Evolutionary conservation across 2,797 vertebrate genomes (phyloP).

Genomic region (Rhinophrynus dorsalis): DNA sequence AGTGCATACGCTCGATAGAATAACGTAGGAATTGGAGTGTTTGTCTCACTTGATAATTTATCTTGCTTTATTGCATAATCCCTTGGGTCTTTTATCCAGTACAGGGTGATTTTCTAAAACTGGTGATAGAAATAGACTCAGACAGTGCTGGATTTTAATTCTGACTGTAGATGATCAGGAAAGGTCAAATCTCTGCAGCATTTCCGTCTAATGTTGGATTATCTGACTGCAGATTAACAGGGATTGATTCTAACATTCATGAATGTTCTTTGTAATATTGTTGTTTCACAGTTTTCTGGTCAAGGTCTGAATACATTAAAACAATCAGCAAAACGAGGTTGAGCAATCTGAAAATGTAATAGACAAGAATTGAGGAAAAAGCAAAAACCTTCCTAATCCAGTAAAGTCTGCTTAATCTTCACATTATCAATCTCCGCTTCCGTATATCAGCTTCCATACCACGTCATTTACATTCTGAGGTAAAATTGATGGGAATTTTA

Average conservation of each 20-base stretch:
- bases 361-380: not conserved
- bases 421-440: conserved; percentile 24
- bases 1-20: no score
- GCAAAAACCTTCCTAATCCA: not conserved
- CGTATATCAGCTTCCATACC: not conserved
- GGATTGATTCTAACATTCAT: not conserved
- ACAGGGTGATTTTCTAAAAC: no score
- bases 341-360: not conserved
- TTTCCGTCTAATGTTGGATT: not conserved
- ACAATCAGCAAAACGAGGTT: not conserved
- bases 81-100: no score
- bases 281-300: conserved; percentile 46
- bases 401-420: conserved; percentile 1
- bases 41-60: no score
- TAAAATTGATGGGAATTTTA: conserved; percentile 24
- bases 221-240: not conserved
- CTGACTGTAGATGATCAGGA: not conserved
- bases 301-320: conserved; percentile 10
- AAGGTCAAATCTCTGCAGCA: not conserved
- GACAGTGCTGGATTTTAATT: not conserved
- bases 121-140: no score
- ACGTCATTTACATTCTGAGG: not conserved
- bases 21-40: no score
- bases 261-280: not conserved
- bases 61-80: no score